Evolutionary conservation across 2,113 vertebrate species (phyloP).

Genomic region (Xerus inauris): DNA sequence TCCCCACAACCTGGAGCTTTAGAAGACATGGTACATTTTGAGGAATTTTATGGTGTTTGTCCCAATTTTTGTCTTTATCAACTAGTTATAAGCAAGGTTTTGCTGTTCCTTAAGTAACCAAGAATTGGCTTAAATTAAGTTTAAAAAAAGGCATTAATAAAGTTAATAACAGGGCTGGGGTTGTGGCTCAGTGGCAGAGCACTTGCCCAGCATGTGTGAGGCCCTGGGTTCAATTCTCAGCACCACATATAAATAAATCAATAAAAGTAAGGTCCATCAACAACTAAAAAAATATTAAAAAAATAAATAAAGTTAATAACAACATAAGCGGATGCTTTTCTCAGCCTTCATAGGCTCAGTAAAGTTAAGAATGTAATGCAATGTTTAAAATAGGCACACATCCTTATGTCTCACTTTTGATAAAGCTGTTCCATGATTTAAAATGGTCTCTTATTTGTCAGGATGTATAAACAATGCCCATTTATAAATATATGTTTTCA

Average conservation of each 20-base stretch:
- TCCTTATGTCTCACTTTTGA: not conserved
- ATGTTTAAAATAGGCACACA: not conserved
- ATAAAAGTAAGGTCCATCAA: too few relatives aligned
- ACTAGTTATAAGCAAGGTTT: not conserved
- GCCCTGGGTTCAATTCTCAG: too few relatives aligned
- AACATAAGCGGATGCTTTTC: not conserved
- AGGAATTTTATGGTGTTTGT: not conserved
- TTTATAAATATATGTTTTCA: not conserved
- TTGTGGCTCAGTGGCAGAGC: too few relatives aligned
- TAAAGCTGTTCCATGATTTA: not conserved
- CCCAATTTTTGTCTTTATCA: not conserved
- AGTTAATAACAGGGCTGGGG: not conserved
- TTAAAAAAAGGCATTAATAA: not conserved
- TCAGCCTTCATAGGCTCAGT: not conserved
- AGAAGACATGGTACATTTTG: not conserved
- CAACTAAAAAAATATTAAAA: too few relatives aligned
- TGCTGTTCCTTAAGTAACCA: not conserved
- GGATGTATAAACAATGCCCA: not conserved
- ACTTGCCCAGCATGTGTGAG: too few relatives aligned
- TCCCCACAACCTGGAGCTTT: not conserved
- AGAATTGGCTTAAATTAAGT: not conserved
- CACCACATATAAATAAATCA: too few relatives aligned
- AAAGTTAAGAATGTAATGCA: not conserved
- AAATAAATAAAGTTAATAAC: not conserved
- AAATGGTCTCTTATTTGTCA: not conserved